Base-by-base conservation (phyloP, 2,797 vertebrate species). In the Microctenopoma lineatum region DNA sequence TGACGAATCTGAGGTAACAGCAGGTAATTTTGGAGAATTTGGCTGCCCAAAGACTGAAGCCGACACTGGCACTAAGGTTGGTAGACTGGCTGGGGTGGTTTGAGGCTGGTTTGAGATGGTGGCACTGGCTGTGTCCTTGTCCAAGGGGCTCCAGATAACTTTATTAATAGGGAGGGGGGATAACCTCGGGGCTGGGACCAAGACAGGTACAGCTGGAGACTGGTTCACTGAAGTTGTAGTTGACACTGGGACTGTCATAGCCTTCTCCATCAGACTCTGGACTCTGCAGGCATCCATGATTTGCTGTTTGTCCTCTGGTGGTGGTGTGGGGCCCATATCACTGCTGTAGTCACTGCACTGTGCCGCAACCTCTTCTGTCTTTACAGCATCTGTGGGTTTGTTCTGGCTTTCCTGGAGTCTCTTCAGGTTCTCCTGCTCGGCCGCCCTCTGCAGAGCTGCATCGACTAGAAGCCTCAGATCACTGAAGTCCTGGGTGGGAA, bases 391-490 rank as follows among this genome's bases (percentile, higher is more conserved):
- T 15, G 60, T 2, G 0, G 57, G 13, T 58, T 62, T 79, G 48
- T 3, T 66, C 58, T 80, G 76, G 46, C 45, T 74, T 47, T 90
- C 90, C 70, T 90, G 66, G 68, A 27, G 90, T 82, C 90, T 92
- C 83, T 86, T 94, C 89, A 95, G 92, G 25, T 89, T 93, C 90
- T 98, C 96, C 79, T 96, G 95, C 91, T 98, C 96, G 0, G 96
- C 96, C 0, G 96, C 96, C 77, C 95, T 92, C 91, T 96, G 96
- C 59, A 97, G 80, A 0, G 97, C 97, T 4, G 96, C 96, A 4
- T 99, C 97, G 46, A 97, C 96, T 65, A 99, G 92, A 63, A 98
- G 88, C 88, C 94, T 94, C 84, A 99, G 91, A 86, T 97, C 94
- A 41, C 97, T 97, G 92, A 98, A 98, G 88, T 98, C 97, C 1